These are phyloP conservation scores for Itoplectis maculator DNA, from an alignment of 2,888 invertebrate genomes.

Conservation along the genomic window DNA sequence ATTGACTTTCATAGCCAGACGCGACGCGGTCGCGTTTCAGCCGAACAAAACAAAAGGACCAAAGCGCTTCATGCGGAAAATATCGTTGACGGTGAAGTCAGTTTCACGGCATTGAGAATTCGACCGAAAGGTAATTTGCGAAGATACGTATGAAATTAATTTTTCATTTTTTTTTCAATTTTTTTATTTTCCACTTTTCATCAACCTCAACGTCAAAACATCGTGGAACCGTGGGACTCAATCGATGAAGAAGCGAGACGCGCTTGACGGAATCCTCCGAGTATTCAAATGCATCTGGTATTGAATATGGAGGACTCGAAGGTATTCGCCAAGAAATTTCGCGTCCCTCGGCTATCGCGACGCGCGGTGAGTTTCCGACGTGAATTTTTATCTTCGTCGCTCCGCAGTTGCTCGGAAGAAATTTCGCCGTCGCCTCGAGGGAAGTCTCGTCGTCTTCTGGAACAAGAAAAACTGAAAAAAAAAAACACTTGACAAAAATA, in stretches of 20 bases:
- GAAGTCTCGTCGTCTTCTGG: neutral
- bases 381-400: neutral
- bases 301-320: slow-evolving; percentile 11
- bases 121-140: too few species aligned
- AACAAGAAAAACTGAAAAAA: slow-evolving; percentile 7
- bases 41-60: neutral
- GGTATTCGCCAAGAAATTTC: slow-evolving; percentile 27
- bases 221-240: neutral
- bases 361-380: neutral
- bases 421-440: neutral
- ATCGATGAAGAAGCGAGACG: neutral
- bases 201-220: neutral
- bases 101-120: too few species aligned
- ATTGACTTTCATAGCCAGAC: slow-evolving; percentile 29
- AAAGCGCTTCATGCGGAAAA: neutral
- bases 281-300: slow-evolving; percentile 34
- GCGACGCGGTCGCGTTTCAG: neutral
- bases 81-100: neutral
- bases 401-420: slow-evolving; percentile 3
- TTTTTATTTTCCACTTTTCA: too few species aligned
- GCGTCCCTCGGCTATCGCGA: neutral
- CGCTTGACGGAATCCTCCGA: slow-evolving; percentile 8
- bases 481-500: neutral
- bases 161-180: too few species aligned
- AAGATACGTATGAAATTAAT: neutral